Evolutionary conservation across 2,797 vertebrate species (phyloP).

Genomic region (Zalophus californianus): DNA sequence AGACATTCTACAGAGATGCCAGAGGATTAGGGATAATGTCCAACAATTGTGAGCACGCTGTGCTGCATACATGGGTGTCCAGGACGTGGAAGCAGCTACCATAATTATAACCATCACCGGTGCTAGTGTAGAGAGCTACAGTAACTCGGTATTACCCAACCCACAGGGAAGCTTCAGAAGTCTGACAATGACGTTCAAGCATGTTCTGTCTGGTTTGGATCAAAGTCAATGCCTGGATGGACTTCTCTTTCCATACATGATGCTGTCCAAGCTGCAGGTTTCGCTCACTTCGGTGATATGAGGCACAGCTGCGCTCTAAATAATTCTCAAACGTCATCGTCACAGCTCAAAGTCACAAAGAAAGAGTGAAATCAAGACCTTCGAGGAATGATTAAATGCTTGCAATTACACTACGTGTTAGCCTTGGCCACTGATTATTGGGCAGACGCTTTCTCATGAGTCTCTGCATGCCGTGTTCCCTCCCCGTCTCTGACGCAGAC

Average conservation of each 20-base stretch:
- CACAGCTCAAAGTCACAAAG: rapidly evolving
- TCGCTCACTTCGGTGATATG: rapidly evolving
- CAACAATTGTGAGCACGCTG: rapidly evolving
- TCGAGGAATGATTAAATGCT: rapidly evolving
- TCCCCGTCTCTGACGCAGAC: rapidly evolving
- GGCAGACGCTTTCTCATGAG: not conserved
- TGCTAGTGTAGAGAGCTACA: not conserved
- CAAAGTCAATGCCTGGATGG: not conserved
- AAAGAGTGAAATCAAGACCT: not conserved
- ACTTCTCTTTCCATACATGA: rapidly evolving
- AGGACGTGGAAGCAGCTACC: rapidly evolving
- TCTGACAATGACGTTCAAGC: not conserved
- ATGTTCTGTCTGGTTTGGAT: not conserved
- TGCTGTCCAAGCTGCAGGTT: rapidly evolving
- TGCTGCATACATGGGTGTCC: rapidly evolving
- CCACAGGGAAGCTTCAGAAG: rapidly evolving
- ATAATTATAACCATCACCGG: rapidly evolving
- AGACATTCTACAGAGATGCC: rapidly evolving
- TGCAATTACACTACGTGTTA: not conserved
- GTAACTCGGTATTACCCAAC: rapidly evolving
- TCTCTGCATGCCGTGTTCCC: rapidly evolving
- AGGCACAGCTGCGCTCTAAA: not conserved
- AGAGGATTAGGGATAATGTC: rapidly evolving
- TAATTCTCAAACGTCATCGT: not conserved
- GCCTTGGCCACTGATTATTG: not conserved